Base-by-base conservation (phyloP, 2,888 invertebrate species). In the Eilema griseolum region DNA sequence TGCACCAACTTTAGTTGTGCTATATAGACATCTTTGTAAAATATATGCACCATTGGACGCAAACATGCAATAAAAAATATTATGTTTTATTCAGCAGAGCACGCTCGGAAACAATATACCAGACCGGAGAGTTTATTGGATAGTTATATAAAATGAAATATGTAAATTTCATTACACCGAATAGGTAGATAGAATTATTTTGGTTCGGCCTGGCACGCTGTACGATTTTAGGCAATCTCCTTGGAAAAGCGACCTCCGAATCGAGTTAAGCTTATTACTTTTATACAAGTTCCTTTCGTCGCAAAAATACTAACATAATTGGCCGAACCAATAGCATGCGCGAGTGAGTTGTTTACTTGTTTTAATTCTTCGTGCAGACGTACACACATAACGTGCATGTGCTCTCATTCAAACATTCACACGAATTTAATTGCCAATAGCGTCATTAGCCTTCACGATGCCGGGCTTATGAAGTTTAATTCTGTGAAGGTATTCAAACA, bases 51-150 rank as follows among this genome's bases (percentile, higher is more conserved):
- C 90, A 83, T 76, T 81, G 80, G 87, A 87, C 87, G 86, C 88
- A 89, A 89, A 92, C 90, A 91, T 90, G 90, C 89, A 88, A 92
- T 91, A 92, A 90, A 52, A 87, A 90, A 90, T 87, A 85, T 84
- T 79, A 93, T 94, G 92, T 92, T 88, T 94, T 93, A 94, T 94
- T 93, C 94, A 94, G 82, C 76, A 85, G 88, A 78, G 83, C 81
- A 82, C 83, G 83, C 83, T 87, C 85, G 87, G 88, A 91, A 93
- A 92, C 93, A 93, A 93, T 93, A 92, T 88, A 89, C 83, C 86
- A 84, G 83, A 83, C 75, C 82, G 75, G 79, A 79, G 76, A 84
- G 84, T 88, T 86, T 90, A 90, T 90, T 90, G 89, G 86, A 87
- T 83, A 82, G 83, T 83, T 86, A 83, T 86, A 85, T 85, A 85